Evolutionary conservation across 2,888 invertebrate genomes (phyloP), one percentile per base, ranked within the genome.

Genomic region (Drosophila affinis): DNA sequence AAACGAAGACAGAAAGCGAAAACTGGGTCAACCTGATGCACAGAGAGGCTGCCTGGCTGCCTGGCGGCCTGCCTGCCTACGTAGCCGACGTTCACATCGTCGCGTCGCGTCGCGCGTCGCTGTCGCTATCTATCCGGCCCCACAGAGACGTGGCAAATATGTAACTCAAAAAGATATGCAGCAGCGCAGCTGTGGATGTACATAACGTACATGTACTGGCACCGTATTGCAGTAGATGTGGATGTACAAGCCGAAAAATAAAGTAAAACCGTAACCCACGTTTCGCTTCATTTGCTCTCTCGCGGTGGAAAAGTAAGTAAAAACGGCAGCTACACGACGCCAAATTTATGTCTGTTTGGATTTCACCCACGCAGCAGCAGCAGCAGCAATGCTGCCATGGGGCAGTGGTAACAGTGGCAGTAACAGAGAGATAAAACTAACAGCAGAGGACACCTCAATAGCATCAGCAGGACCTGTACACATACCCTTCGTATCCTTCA

Each of bases 21-120:
- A 85, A 87, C 87, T 85, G 82, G 85, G 85, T 85, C 87, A 86
- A 79, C 83, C 81, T 81, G 85, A 80, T 85, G 80, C 85, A 59
- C 63, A 84, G 82, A 14, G 39, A 39, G n/a, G n/a, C 39, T 24
- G 24, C 24, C 24, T 24, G n/a, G n/a, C 39, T 24, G 24, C 24
- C 24, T 24, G 24, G 5, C 32, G n/a, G 34, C 12, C 32, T 39
- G 34, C 12, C 82, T 79, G 82, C 82, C 82, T 82, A 82, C 82
- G 81, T 81, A 80, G 76, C 64, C 56, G 54, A 61, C 67, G 64
- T 64, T 59, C 62, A 48, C 59, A 65, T 44, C 57, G 65, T 60
- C 48, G 56, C 17, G 56, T 54, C 45, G 54, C 24, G 67, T 48
- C 12, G 61, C 44, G 27, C 45, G 54, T 58, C 54, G 56, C 47